Conservation (phyloP, 2,113 vertebrate genomes). For the Phrynosoma platyrhinos region DNA sequence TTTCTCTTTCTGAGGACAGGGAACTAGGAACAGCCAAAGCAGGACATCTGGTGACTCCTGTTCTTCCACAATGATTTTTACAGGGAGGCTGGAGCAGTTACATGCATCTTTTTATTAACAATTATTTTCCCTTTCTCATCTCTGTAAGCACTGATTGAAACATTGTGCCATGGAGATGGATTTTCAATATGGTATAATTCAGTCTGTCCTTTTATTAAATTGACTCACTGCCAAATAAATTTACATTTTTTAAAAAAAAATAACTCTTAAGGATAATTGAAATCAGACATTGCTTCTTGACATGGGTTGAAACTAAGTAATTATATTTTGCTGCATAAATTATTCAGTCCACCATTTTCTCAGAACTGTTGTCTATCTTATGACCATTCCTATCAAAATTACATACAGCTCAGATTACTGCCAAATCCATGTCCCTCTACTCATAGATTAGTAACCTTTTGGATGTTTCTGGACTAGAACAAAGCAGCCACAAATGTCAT, state of each 20-base stretch:
- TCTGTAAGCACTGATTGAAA: background rate
- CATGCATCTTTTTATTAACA: background rate
- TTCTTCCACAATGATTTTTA: no score
- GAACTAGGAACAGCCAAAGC: no score
- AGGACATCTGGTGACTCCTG: no score
- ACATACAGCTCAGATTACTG: slow-evolving; percentile 49
- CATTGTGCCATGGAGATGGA: background rate
- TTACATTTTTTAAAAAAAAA: background rate
- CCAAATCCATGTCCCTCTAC: slow-evolving; percentile 56
- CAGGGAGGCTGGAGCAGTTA: no score
- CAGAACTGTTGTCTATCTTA: slow-evolving; percentile 50
- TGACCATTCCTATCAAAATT: slow-evolving; percentile 60
- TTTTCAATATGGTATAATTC: background rate
- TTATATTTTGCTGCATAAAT: slow-evolving; percentile 36
- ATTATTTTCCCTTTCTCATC: background rate
- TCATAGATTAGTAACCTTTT: slow-evolving; percentile 59
- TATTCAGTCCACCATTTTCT: slow-evolving; percentile 43
- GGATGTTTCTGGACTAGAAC: slow-evolving; percentile 60
- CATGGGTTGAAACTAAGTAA: background rate
- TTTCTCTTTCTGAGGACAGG: no score
- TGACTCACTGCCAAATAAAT: background rate
- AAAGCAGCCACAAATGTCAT: slow-evolving; percentile 53
- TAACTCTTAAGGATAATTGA: background rate
- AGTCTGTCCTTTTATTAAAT: background rate
- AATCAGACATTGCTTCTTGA: background rate